These are phyloP conservation scores for Dendroctonus ponderosae DNA, from an alignment of 1,140 invertebrate species.

Conservation along the genomic window DNA sequence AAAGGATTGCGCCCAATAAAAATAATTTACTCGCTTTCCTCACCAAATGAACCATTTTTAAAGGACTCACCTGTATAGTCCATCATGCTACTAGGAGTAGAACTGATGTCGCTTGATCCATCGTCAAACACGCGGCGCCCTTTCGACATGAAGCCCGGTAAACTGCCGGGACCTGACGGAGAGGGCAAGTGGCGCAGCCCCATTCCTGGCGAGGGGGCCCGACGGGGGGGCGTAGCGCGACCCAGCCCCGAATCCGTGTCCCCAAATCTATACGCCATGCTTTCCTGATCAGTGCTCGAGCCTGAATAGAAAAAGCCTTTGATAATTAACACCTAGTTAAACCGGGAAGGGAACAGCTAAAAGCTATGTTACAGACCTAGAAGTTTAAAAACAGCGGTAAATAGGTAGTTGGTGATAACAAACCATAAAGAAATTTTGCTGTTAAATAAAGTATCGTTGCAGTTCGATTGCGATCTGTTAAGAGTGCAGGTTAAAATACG, in stretches of 20 bases:
- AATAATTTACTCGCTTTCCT: too few relatives aligned
- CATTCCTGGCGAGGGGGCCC: conserved; percentile 76
- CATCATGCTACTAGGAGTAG: conserved; percentile 71
- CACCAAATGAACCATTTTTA: not conserved
- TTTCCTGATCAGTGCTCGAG: conserved; percentile 57
- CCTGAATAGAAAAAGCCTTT: conserved; percentile 43
- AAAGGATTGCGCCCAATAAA: too few relatives aligned
- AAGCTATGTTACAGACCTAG: too few relatives aligned
- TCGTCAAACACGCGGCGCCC: conserved; percentile 73
- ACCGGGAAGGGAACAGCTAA: too few relatives aligned
- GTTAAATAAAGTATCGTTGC: too few relatives aligned
- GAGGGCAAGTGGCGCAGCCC: conserved; percentile 65
- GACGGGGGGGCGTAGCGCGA: conserved; percentile 73
- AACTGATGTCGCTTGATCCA: conserved; percentile 80
- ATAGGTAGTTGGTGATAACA: too few relatives aligned
- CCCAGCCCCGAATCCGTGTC: conserved; percentile 79
- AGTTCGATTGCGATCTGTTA: too few relatives aligned
- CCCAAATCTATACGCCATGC: conserved; percentile 55
- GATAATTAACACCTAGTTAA: not conserved
- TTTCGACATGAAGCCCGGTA: conserved; percentile 78
- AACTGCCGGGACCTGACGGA: conserved; percentile 76
- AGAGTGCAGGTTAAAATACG: too few relatives aligned
- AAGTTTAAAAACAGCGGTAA: too few relatives aligned
- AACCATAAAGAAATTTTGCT: too few relatives aligned
- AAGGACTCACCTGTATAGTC: conserved; percentile 74